These are phyloP conservation scores for Catharus bicknelli DNA, from an alignment of 2,113 vertebrate genomes.

Conservation along the genomic window DNA sequence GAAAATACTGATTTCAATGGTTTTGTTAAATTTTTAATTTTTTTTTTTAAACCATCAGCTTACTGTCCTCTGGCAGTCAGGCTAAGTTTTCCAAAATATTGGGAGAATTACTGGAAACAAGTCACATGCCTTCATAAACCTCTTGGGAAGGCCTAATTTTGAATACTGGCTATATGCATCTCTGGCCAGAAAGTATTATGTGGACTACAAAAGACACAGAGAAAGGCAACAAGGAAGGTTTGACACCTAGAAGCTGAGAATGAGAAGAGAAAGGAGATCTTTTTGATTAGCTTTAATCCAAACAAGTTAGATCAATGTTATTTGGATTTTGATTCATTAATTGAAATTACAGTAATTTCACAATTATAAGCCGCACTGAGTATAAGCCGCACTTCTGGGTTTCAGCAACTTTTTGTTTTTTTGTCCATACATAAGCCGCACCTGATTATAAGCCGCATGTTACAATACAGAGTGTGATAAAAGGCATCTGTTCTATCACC, in stretches of 20 bases:
- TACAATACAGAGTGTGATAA: too few species aligned
- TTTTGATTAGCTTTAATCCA: neutral
- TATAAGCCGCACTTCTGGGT: too few species aligned
- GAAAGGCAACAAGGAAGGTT: neutral
- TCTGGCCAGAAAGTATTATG: neutral
- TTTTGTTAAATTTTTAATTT: neutral
- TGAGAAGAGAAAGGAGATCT: neutral
- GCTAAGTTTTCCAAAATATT: neutral
- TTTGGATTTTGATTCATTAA: neutral
- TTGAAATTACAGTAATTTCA: neutral
- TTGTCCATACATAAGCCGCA: too few species aligned
- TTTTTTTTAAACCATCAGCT: neutral
- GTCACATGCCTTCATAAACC: neutral
- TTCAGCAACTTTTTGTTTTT: too few species aligned
- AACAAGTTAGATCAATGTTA: neutral
- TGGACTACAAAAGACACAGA: neutral
- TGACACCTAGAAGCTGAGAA: neutral
- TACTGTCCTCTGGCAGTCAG: neutral
- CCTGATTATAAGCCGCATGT: too few species aligned
- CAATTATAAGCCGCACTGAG: too few species aligned
- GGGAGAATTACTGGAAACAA: neutral
- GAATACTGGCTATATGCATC: neutral
- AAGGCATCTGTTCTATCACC: too few species aligned
- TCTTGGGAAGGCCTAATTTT: neutral
- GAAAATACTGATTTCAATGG: neutral